phyloP scores from a whole-genome alignment of 2,113 vertebrate genomes.

The Pachyramphus minor region DNA sequence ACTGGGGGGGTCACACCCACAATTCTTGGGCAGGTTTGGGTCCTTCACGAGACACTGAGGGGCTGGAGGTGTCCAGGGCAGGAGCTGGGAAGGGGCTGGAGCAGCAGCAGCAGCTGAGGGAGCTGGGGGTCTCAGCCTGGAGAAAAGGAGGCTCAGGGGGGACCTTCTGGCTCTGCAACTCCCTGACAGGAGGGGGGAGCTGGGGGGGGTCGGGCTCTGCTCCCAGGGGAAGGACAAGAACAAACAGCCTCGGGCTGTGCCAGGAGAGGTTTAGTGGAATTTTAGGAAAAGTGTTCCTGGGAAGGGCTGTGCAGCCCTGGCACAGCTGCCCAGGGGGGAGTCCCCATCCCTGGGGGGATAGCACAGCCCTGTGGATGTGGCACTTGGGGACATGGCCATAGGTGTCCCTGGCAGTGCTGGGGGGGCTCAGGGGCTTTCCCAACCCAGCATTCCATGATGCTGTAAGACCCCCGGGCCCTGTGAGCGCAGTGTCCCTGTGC shows the following conservation, averaged over 20 bases:
- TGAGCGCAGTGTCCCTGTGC: neutral
- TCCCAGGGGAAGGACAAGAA: neutral
- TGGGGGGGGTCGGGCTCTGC: neutral
- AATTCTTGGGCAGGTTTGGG: no score
- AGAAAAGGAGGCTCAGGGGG: no score
- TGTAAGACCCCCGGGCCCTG: neutral
- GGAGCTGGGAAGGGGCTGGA: no score
- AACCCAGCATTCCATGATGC: rapidly evolving
- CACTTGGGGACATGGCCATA: neutral
- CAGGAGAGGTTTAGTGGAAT: neutral
- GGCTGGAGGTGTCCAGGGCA: no score
- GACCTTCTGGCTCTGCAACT: no score
- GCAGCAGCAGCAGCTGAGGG: no score
- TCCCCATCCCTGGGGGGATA: neutral
- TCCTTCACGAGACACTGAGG: no score
- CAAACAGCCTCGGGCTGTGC: neutral
- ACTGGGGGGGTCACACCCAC: no score
- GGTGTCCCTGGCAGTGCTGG: neutral
- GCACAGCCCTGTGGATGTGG: neutral
- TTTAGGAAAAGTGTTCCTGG: no score
- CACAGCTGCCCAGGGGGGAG: neutral
- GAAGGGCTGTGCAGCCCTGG: neutral
- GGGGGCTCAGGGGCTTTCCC: neutral
- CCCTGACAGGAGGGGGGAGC: neutral
- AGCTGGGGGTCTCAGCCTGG: no score